A percentile compares a stretch with the other conserved stretches of the same genome.
Evolutionary conservation across 2,797 vertebrate species (phyloP).

Genomic region (Dromococcyx pavoninus): DNA sequence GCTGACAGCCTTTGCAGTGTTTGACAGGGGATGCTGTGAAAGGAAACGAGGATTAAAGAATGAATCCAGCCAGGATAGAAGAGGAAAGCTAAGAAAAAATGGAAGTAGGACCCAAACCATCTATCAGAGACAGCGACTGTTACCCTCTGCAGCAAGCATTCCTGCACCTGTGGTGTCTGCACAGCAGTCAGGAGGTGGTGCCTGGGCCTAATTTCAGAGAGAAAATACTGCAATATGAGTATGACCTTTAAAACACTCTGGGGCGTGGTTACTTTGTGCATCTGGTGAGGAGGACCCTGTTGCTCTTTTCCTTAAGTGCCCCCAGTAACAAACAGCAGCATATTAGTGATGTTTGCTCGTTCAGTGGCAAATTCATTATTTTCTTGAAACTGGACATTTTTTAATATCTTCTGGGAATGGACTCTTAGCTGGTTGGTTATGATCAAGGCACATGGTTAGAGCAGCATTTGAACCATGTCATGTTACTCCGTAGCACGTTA

Average conservation of each 20-base stretch:
- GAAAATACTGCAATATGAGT: not conserved
- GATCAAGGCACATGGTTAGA: not conserved
- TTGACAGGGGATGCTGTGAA: not conserved
- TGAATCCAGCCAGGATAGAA: not conserved
- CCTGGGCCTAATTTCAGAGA: not conserved
- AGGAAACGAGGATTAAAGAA: not conserved
- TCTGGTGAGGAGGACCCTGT: not conserved
- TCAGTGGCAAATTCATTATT: not conserved
- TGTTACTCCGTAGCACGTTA: not conserved
- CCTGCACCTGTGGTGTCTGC: not conserved
- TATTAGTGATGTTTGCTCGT: rapidly evolving
- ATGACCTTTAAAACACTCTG: not conserved
- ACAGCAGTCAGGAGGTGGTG: not conserved
- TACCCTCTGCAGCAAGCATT: not conserved
- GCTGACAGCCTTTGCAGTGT: not conserved
- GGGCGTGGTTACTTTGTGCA: not conserved
- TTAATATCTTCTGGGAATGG: not conserved
- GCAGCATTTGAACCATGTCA: not conserved
- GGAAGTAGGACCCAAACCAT: not conserved
- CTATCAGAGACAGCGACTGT: not conserved
- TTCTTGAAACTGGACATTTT: not conserved
- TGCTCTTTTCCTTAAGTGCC: not conserved
- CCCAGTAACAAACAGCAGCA: not conserved
- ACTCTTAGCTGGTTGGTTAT: not conserved
- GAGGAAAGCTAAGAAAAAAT: not conserved